phyloP scores from a whole-genome alignment of 2,888 invertebrate genomes.

The Phaedon cochleariae region DNA sequence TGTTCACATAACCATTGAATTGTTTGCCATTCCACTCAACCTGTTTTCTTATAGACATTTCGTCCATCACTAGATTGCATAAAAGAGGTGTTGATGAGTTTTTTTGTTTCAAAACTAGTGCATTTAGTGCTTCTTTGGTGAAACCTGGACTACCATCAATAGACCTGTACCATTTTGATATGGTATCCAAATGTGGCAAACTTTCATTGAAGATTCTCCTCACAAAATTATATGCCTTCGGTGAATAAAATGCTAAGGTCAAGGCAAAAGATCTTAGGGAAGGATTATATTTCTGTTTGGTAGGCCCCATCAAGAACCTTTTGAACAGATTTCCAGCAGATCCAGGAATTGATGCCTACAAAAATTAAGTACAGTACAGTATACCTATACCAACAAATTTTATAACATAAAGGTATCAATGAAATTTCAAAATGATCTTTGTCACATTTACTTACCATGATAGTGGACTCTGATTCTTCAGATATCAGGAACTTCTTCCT shows the following conservation, averaged over 20 bases:
- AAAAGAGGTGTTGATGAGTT: constrained; percentile 18
- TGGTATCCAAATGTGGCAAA: constrained; percentile 29
- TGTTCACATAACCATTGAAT: constrained; percentile 34
- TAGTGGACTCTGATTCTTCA: neutral
- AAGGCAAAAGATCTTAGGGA: constrained; percentile 19
- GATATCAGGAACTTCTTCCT: neutral
- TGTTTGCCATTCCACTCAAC: constrained; percentile 37
- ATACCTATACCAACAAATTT: no score
- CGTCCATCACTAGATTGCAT: constrained; percentile 48
- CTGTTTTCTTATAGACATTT: constrained; percentile 42
- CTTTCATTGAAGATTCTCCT: constrained; percentile 13
- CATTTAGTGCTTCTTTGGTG: constrained; percentile 35
- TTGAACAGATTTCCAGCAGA: neutral
- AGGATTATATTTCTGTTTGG: neutral
- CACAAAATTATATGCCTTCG: constrained; percentile 29
- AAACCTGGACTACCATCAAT: no score
- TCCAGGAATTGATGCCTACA: neutral
- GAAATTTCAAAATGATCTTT: no score
- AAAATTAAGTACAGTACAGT: neutral
- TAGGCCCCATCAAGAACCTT: no score
- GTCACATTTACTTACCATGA: neutral
- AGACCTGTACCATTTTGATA: no score
- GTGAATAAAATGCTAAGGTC: constrained; percentile 31
- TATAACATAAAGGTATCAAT: no score
- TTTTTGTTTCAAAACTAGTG: constrained; percentile 30